Evolutionary conservation across 2,888 invertebrate genomes (phyloP).

Genomic region (Drosophila aldrichi): DNA sequence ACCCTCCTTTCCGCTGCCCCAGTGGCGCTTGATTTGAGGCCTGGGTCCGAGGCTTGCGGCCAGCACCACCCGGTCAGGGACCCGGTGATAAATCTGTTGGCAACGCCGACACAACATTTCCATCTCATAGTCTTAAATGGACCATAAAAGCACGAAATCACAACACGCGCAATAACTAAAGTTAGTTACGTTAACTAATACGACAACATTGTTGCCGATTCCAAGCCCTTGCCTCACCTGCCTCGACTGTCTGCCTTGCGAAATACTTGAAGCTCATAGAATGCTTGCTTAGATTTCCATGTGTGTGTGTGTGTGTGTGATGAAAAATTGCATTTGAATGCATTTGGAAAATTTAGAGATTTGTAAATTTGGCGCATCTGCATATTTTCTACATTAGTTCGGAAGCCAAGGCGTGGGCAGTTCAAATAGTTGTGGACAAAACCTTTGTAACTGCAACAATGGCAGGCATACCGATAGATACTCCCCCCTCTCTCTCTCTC

Average conservation of each 20-base stretch:
- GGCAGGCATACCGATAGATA: slow-evolving; percentile 21
- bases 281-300: not conserved
- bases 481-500: slow-evolving; percentile 1
- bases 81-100: slow-evolving; percentile 81
- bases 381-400: slow-evolving; percentile 27
- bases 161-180: slow-evolving; percentile 81
- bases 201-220: slow-evolving; percentile 71
- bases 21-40: slow-evolving; percentile 11
- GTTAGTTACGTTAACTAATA: slow-evolving; percentile 81
- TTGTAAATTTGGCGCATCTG: slow-evolving; percentile 5
- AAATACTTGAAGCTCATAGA: slow-evolving; percentile 7
- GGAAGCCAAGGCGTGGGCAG: slow-evolving; percentile 28
- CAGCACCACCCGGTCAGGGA: slow-evolving; percentile 39
- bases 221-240: slow-evolving; percentile 11
- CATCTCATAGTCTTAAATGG: slow-evolving; percentile 81
- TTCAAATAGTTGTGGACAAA: slow-evolving; percentile 9
- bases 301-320: not conserved
- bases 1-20: too few relatives aligned
- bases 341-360: not conserved
- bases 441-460: slow-evolving; percentile 18
- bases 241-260: not conserved
- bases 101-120: slow-evolving; percentile 77
- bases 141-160: slow-evolving; percentile 78
- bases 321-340: not conserved
- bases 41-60: slow-evolving; percentile 4